Evolutionary conservation across 2,888 invertebrate genomes (phyloP).

Genomic region (Emmelina monodactyla): DNA sequence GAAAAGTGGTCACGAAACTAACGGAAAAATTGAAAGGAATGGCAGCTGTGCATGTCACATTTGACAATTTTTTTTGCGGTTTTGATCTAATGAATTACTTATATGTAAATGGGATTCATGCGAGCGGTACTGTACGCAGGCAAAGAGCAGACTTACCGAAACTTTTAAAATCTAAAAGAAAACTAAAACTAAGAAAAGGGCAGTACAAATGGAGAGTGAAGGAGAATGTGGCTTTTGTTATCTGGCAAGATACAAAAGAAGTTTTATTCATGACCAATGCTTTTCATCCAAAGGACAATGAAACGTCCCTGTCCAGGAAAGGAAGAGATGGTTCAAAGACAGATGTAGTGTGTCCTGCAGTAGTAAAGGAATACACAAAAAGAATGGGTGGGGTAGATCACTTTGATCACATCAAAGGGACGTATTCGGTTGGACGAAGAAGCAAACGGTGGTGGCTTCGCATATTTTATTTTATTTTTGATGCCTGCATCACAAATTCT

Average conservation of each 20-base stretch:
- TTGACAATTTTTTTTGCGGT: constrained; percentile 18
- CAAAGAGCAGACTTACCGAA: constrained; percentile 11
- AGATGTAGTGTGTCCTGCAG: constrained; percentile 11
- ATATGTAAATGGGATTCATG: constrained; percentile 15
- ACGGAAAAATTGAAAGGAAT: constrained; percentile 11
- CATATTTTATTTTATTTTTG: constrained; percentile 19
- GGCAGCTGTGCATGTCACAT: constrained; percentile 10
- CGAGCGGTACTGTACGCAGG: constrained; percentile 18
- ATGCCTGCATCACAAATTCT: constrained; percentile 19
- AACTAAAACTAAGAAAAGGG: constrained; percentile 13
- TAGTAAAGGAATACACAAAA: constrained; percentile 15
- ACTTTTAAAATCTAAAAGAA: constrained; percentile 8
- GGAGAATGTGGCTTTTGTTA: constrained; percentile 15
- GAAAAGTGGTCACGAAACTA: constrained; percentile 17
- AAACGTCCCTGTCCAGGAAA: constrained; percentile 12
- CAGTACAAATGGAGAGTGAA: constrained; percentile 18
- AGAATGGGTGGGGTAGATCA: constrained; percentile 18
- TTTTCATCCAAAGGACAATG: constrained; percentile 17
- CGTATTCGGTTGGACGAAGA: constrained; percentile 17
- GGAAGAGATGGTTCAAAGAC: constrained; percentile 15
- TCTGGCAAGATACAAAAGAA: constrained; percentile 18
- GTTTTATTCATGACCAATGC: constrained; percentile 18
- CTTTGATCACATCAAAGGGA: too few species aligned
- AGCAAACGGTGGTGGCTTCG: constrained; percentile 19
- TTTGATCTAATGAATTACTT: constrained; percentile 14